Evolutionary conservation across 2,888 invertebrate species (phyloP), one percentile per base, ranked within the genome.

Genomic region (Gasteruption jaculator): DNA sequence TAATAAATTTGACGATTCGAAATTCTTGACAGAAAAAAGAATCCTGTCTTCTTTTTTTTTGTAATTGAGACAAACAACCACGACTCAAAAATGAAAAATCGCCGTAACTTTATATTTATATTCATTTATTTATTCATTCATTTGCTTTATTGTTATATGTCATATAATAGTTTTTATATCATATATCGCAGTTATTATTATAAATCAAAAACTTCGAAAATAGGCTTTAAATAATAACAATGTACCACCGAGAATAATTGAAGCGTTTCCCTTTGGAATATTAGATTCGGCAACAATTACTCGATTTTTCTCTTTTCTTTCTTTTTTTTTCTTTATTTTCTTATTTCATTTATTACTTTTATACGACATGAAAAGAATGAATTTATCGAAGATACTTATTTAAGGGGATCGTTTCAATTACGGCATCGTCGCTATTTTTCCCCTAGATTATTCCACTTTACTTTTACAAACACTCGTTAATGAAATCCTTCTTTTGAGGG

Each of bases 151-250:
- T 62, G 58, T 65, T 65, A 62, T 65, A 63, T 57, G 56, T 62
- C 61, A 62, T 64, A 65, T 65, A 65, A 62, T 64, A 58, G 59
- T 61, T 61, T n/a, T 59, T 55, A 55, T 62, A 59, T 60, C 55
- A 59, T 60, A 63, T 63, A 60, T 64, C 65, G 65, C 63, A 64
- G 57, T 60, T 61, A 62, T 61, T 51, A 53, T 56, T 56, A 57
- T 63, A 65, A 65, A 62, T 59, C 56, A 65, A 63, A 63, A n/a
- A n/a, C n/a, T 58, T 65, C 58, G 60, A 65, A 63, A 65, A 65
- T 64, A 65, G 59, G 61, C 62, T 63, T 63, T 59, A 65, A 65
- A 65, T 65, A 56, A 63, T 61, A 63, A 63, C 58, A 58, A 59
- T 57, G 44, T 57, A 61, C 50, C 57, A 61, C 61, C 57, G 57